phyloP scores from a whole-genome alignment of 2,113 vertebrate genomes.

The Serilophus lunatus region DNA sequence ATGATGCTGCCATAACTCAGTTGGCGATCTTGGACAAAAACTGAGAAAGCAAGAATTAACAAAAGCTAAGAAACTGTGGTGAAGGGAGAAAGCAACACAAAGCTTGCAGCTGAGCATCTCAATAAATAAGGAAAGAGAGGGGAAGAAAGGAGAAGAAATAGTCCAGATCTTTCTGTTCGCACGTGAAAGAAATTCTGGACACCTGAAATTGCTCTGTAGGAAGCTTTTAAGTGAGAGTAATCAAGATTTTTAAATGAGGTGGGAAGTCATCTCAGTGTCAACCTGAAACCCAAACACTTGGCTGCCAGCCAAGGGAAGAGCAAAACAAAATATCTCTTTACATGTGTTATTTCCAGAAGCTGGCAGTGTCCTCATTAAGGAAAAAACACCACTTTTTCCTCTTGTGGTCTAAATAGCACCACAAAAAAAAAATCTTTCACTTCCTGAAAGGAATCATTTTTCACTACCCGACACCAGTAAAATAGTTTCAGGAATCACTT shows the following conservation, averaged over 20 bases:
- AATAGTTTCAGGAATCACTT: background rate
- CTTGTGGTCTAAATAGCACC: background rate
- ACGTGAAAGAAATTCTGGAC: background rate
- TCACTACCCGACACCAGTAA: background rate
- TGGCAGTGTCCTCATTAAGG: background rate
- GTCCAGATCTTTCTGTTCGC: background rate
- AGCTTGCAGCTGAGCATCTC: background rate
- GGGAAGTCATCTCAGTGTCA: background rate
- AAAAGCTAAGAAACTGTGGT: background rate
- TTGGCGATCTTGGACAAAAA: background rate
- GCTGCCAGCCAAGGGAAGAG: background rate
- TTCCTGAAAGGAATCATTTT: background rate
- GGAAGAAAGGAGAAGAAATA: background rate
- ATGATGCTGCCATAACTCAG: background rate
- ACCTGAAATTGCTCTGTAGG: background rate
- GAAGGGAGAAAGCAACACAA: background rate
- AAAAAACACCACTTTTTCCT: background rate
- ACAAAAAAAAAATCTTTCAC: background rate
- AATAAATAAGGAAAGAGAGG: background rate
- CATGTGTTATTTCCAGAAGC: background rate
- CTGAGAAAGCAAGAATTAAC: background rate
- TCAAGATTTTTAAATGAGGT: background rate
- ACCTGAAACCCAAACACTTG: background rate
- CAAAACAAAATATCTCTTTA: slow-evolving; percentile 2
- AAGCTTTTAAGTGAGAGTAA: background rate